Evolutionary conservation across 2,888 invertebrate genomes (phyloP).

Genomic region (Alsophila aescularia): DNA sequence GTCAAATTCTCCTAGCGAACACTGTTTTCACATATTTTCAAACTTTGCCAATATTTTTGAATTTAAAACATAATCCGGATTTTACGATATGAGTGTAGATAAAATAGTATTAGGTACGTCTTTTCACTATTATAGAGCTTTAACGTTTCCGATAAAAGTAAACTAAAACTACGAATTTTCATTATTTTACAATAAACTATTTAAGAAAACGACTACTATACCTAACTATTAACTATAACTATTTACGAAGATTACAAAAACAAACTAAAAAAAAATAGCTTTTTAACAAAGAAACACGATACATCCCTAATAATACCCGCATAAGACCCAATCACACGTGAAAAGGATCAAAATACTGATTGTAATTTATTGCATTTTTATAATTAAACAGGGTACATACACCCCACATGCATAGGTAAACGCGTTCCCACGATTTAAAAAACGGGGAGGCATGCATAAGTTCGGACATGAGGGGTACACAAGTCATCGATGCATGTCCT

Average conservation of each 20-base stretch:
- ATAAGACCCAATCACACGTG: conserved; percentile 66
- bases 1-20: too few species aligned
- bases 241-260: not conserved
- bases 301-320: conserved; percentile 42
- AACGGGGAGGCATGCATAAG: conserved; percentile 62
- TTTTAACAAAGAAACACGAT: conserved; percentile 20
- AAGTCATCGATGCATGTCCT: conserved; percentile 61
- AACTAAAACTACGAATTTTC: too few species aligned
- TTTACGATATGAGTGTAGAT: too few species aligned
- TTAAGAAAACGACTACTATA: too few species aligned
- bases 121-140: too few species aligned
- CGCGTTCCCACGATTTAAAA: conserved; percentile 74
- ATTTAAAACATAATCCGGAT: too few species aligned
- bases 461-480: conserved; percentile 63
- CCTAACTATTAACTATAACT: too few species aligned
- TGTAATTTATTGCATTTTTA: conserved; percentile 78
- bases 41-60: too few species aligned
- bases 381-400: conserved; percentile 63
- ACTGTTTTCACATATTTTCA: too few species aligned
- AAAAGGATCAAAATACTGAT: conserved; percentile 74
- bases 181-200: not conserved
- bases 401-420: conserved; percentile 66
- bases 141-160: too few species aligned
- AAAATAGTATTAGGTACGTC: too few species aligned
- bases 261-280: conserved; percentile 18